Base-by-base conservation (phyloP, 2,888 invertebrate genomes). In the Ctena decussata region DNA sequence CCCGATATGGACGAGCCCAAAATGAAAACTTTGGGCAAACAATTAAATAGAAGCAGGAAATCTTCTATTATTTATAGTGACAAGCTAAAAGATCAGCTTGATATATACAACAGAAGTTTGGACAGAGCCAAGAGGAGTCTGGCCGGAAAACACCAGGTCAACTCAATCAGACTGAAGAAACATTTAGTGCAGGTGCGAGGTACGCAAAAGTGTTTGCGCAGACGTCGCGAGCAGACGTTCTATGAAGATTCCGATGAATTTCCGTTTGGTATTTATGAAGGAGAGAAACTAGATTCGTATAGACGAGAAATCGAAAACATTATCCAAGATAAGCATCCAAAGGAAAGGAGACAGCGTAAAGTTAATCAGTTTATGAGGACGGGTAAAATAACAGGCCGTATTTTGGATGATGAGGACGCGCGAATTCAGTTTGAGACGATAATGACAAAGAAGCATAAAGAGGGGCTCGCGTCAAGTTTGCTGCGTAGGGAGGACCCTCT, bases 1-100 rank as follows among this genome's bases (percentile, higher is more conserved):
- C 88, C 88, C 12, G 88, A 88, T 65, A 85, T 88, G 83, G 88
- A 85, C 71, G 88, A 88, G 53, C 88, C 88, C 60, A 80, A 85
- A 53, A 83, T 88, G 53, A 83, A 77, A 73, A 41, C 79, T 41
- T 82, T 88, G 8, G 85, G 85, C 41, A 88, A 85, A 65, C 85
- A 85, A 53, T 65, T 88, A 24, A 88, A 88, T 37, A 44, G 88
- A 53, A 88, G 69, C 71, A 70, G 88, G 57, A 88, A 88, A 75
- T 15, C 79, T 18, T 82, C 83, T 3, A 30, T 88, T 12, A 88
- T 88, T 27, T 74, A 71, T n/a, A 79, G 46, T 11, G 88, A 78
- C 15, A 79, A 71, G 32, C 24, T 79, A 2, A 84, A 81, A 44
- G 72, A 77, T 0, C 60, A 60, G n/a, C 57, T 82, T 24, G 80